These are phyloP conservation scores for Nerophis ophidion DNA, from an alignment of 2,113 vertebrate genomes.

Conservation along the genomic window DNA sequence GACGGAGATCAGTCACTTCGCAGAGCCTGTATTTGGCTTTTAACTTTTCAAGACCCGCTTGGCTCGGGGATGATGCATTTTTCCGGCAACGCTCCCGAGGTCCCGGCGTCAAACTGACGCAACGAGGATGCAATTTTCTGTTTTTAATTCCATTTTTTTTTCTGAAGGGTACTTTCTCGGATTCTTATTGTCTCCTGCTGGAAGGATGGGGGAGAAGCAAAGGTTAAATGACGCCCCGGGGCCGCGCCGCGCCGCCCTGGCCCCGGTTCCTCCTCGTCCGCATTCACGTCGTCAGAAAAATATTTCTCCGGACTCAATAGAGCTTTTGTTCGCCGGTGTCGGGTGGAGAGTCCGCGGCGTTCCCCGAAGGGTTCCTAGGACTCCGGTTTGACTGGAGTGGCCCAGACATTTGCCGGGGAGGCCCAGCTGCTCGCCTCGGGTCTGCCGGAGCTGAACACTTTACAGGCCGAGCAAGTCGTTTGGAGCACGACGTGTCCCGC, in stretches of 20 bases:
- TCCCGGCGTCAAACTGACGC: slow-evolving; percentile 61
- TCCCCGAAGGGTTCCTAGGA: slow-evolving; percentile 37
- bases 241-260: slow-evolving; percentile 12
- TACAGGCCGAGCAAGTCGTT: slow-evolving; percentile 44
- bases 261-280: slow-evolving; percentile 22
- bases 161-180: slow-evolving; percentile 52
- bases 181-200: slow-evolving; percentile 12
- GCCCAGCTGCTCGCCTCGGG: slow-evolving; percentile 53
- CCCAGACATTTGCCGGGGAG: slow-evolving; percentile 51
- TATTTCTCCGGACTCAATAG: slow-evolving; percentile 36
- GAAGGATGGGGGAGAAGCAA: slow-evolving; percentile 27
- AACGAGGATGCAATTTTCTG: slow-evolving; percentile 61
- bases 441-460: slow-evolving; percentile 41
- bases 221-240: slow-evolving; percentile 50
- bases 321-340: slow-evolving; percentile 37
- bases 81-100: slow-evolving; percentile 50
- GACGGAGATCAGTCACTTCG: slow-evolving; percentile 56
- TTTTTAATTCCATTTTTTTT: slow-evolving; percentile 26
- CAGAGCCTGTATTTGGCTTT: slow-evolving; percentile 54
- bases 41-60: slow-evolving; percentile 64
- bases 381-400: slow-evolving; percentile 55
- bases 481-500: slow-evolving; percentile 37
- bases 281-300: slow-evolving; percentile 12
- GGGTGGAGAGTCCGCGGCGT: slow-evolving; percentile 21
- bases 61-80: slow-evolving; percentile 63